Evolutionary conservation across 2,113 vertebrate species (phyloP).

Genomic region (Elachura formosa): DNA sequence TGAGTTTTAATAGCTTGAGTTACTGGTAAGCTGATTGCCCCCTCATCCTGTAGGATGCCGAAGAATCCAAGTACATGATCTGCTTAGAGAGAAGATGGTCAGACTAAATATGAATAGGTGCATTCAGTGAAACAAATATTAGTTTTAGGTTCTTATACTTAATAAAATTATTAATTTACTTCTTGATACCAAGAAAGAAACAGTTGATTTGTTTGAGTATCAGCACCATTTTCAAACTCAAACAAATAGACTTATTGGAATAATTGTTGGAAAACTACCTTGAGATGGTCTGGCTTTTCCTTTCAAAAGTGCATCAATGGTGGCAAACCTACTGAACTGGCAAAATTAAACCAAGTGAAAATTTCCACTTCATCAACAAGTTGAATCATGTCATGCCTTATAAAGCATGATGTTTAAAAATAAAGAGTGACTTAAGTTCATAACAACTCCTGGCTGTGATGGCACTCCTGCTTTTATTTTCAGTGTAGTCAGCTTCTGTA

Average conservation of each 20-base stretch:
- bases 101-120: background rate
- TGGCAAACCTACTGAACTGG: background rate
- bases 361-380: slow-evolving; percentile 1
- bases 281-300: background rate
- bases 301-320: background rate
- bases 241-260: background rate
- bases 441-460: background rate
- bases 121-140: background rate
- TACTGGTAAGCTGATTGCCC: background rate
- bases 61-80: background rate
- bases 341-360: slow-evolving; percentile 23
- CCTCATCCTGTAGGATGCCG: background rate
- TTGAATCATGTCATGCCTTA: background rate
- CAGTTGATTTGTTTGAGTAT: background rate
- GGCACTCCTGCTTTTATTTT: slow-evolving; percentile 16
- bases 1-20: background rate
- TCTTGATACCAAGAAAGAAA: background rate
- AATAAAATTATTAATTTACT: background rate
- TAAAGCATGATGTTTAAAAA: slow-evolving; percentile 27
- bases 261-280: background rate
- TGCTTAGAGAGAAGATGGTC: background rate
- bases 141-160: background rate
- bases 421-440: background rate
- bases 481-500: background rate
- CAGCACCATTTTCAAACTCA: background rate